phyloP scores from a whole-genome alignment of 1,140 invertebrate species.

The Nebria ingens region DNA sequence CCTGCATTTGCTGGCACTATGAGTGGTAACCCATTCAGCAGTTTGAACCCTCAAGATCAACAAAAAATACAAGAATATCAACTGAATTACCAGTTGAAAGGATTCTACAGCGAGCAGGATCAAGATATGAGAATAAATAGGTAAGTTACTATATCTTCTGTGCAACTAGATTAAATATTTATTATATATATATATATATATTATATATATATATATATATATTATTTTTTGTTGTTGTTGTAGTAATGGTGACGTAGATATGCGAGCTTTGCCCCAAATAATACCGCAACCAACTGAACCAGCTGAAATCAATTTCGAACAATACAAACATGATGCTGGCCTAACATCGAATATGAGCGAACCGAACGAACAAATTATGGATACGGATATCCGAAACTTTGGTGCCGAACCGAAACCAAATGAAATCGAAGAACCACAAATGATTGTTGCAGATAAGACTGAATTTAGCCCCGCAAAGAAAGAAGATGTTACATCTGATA shows the following conservation, averaged over 20 bases:
- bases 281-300: conserved; percentile 5
- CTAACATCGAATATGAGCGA: not conserved
- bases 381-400: conserved; percentile 9
- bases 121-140: conserved; percentile 31
- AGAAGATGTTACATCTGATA: not conserved
- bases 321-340: conserved; percentile 17
- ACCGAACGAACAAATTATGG: conserved; percentile 24
- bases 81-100: conserved; percentile 10
- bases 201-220: conserved; percentile 10
- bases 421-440: not conserved
- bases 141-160: conserved; percentile 15
- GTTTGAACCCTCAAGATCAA: conserved; percentile 7
- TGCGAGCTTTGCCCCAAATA: conserved; percentile 27
- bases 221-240: conserved; percentile 15
- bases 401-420: not conserved
- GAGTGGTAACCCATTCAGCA: not conserved
- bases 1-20: not conserved
- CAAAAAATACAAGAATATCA: conserved; percentile 9
- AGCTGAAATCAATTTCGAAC: conserved; percentile 12
- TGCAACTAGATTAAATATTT: not conserved
- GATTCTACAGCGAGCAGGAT: conserved; percentile 20
- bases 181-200: conserved; percentile 3
- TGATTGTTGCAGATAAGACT: not conserved
- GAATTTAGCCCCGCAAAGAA: not conserved
- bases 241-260: conserved; percentile 33